Evolutionary conservation across 1,140 invertebrate species (phyloP).

Genomic region (Eubasilissa regina): DNA sequence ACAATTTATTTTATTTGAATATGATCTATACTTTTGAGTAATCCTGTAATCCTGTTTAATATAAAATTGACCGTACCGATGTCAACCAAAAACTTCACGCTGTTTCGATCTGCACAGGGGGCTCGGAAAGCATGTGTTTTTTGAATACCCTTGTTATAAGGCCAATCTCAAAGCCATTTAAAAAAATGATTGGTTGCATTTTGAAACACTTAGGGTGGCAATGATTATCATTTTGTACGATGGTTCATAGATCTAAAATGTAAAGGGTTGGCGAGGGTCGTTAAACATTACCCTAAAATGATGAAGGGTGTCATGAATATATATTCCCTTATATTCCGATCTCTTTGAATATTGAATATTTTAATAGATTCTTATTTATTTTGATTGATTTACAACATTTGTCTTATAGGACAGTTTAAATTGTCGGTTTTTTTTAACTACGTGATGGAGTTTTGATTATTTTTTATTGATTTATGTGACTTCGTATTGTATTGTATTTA

Average conservation of each 20-base stretch:
- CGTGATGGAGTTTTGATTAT: no score
- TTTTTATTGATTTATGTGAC: no score
- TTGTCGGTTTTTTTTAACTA: no score
- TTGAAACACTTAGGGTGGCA: slow-evolving; percentile 39
- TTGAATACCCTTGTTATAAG: slow-evolving; percentile 41
- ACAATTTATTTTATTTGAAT: no score
- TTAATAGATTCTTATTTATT: slow-evolving; percentile 7
- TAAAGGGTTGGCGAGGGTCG: slow-evolving; percentile 23
- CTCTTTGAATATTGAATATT: slow-evolving; percentile 21
- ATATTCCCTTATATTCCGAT: background rate
- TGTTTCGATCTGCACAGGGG: slow-evolving; percentile 36
- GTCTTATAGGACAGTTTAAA: background rate
- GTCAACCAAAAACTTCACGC: slow-evolving; percentile 40
- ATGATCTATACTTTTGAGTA: no score
- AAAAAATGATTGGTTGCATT: slow-evolving; percentile 47
- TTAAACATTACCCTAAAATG: slow-evolving; percentile 15
- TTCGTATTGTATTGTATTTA: no score
- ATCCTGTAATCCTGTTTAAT: background rate
- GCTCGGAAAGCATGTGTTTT: slow-evolving; percentile 37
- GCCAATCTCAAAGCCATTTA: slow-evolving; percentile 37
- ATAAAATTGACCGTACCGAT: slow-evolving; percentile 26
- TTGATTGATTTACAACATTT: slow-evolving; percentile 1
- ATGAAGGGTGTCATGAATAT: slow-evolving; percentile 32
- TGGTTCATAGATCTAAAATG: background rate
- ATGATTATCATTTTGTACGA: slow-evolving; percentile 31